These are phyloP conservation scores for Andricus quercusramuli DNA, from an alignment of 2,888 invertebrate species.

Conservation along the genomic window DNA sequence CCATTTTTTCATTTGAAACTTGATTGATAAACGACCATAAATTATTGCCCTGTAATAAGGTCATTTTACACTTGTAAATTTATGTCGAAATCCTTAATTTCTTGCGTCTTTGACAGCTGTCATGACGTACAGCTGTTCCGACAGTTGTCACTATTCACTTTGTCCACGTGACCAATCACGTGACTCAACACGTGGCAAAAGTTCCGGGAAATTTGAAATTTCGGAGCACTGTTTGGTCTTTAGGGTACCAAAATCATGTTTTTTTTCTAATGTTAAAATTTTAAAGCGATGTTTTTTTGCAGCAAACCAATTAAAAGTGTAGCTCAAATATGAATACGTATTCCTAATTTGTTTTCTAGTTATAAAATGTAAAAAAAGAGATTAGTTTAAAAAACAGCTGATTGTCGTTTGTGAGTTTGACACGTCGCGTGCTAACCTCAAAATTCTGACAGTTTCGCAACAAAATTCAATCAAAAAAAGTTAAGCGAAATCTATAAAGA, in stretches of 20 bases:
- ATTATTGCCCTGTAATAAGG: background rate
- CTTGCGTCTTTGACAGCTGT: background rate
- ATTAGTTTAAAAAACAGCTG: no score
- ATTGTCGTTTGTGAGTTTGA: no score
- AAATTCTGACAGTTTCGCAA: background rate
- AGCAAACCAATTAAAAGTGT: background rate
- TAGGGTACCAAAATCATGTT: background rate
- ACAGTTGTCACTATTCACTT: background rate
- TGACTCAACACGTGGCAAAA: slow-evolving; percentile 7
- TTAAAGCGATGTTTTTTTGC: background rate
- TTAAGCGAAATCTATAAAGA: no score
- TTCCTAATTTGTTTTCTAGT: no score
- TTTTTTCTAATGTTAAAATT: background rate
- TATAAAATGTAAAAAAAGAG: no score
- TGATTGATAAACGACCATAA: background rate
- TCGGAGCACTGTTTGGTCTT: background rate
- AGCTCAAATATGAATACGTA: no score
- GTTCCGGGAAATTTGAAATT: background rate
- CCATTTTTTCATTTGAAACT: background rate
- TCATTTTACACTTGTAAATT: background rate
- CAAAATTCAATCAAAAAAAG: no score
- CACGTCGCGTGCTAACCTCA: slow-evolving; percentile 1
- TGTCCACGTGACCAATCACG: background rate
- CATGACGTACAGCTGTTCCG: background rate
- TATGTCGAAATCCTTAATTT: background rate